phyloP scores from a whole-genome alignment of 2,888 invertebrate species.

The Osmoderma eremita region DNA sequence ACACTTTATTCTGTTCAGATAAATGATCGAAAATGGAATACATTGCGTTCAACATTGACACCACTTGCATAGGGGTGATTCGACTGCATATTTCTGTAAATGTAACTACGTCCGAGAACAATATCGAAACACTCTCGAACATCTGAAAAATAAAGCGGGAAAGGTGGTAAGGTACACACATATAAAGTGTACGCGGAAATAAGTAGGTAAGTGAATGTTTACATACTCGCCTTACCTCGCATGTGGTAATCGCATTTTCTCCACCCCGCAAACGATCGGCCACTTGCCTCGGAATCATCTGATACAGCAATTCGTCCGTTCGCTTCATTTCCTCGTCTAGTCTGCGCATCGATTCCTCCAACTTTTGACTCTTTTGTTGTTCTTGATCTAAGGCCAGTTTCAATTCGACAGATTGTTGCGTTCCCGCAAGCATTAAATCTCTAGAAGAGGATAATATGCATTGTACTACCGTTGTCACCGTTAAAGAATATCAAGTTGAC shows the following conservation, averaged over 20 bases:
- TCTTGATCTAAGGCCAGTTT: slow-evolving; percentile 96
- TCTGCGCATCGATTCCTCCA: slow-evolving; percentile 96
- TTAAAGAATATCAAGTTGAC: not conserved
- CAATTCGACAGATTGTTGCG: slow-evolving; percentile 96
- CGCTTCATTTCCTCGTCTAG: slow-evolving; percentile 95
- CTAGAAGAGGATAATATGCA: slow-evolving; percentile 62
- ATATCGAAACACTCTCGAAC: slow-evolving; percentile 94
- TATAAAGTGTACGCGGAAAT: not conserved
- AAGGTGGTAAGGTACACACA: not conserved
- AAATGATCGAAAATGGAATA: slow-evolving; percentile 96
- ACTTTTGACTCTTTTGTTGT: slow-evolving; percentile 93
- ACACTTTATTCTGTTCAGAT: slow-evolving; percentile 91
- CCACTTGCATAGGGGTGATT: slow-evolving; percentile 97
- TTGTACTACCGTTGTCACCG: not conserved
- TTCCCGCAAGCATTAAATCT: slow-evolving; percentile 94
- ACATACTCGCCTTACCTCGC: slow-evolving; percentile 75
- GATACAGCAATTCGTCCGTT: slow-evolving; percentile 94
- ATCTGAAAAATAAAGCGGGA: slow-evolving; percentile 70
- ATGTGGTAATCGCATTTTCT: slow-evolving; percentile 96
- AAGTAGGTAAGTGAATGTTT: not conserved
- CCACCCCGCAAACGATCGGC: slow-evolving; percentile 93
- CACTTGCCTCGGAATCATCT: slow-evolving; percentile 99
- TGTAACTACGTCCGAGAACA: slow-evolving; percentile 97
- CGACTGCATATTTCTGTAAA: slow-evolving; percentile 97
- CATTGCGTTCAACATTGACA: slow-evolving; percentile 97